Conservation (phyloP, 2,113 vertebrate species). For the Chelonoidis abingdonii region DNA sequence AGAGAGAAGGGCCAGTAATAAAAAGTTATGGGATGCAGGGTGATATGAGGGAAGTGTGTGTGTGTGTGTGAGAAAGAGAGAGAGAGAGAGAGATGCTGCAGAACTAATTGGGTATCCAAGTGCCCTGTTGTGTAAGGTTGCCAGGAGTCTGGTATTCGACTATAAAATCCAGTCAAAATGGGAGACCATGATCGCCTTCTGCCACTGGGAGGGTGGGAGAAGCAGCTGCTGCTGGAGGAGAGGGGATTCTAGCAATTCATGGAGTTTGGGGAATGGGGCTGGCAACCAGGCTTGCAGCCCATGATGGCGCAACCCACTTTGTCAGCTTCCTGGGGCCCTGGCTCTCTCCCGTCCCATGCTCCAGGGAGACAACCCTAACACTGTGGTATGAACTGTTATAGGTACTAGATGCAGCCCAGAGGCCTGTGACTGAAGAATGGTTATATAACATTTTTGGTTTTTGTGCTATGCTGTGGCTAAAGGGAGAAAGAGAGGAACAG, state of each 20-base stretch:
- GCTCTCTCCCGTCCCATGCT: no score
- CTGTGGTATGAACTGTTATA: conserved; percentile 23
- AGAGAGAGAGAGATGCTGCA: neutral
- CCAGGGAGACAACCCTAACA: no score
- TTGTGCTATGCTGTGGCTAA: neutral
- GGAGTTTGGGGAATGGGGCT: no score
- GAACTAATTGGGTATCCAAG: neutral
- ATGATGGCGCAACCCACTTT: no score
- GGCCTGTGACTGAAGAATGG: neutral
- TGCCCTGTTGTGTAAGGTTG: rapidly evolving
- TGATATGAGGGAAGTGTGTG: neutral
- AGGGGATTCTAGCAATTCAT: no score
- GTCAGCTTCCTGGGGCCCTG: no score
- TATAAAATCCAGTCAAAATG: no score
- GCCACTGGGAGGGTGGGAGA: no score
- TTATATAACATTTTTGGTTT: conserved; percentile 15
- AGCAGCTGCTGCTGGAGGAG: no score
- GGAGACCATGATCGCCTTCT: no score
- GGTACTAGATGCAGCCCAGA: conserved; percentile 29
- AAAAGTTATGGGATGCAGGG: neutral
- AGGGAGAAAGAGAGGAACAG: neutral
- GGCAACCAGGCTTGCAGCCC: no score
- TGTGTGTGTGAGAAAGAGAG: neutral
- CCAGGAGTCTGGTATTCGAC: no score
- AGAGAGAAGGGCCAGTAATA: rapidly evolving